A percentile compares a stretch with the other conserved stretches of the same genome.
phyloP scores from a whole-genome alignment of 2,113 vertebrate genomes.

The Narcine bancroftii region DNA sequence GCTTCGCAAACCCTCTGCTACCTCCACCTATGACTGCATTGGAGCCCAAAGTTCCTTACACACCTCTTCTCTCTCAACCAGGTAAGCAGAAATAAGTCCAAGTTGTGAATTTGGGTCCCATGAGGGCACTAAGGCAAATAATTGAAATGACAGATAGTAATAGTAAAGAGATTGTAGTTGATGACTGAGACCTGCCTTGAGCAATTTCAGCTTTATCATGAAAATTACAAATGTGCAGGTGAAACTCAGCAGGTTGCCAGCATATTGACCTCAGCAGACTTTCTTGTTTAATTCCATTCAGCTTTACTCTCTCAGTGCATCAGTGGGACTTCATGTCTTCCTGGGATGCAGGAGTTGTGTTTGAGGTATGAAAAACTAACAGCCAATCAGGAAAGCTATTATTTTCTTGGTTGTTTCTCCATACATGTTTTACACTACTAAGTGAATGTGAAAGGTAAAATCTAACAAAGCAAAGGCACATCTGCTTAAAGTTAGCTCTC shows the following conservation, averaged over 20 bases:
- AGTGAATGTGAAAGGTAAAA: background rate
- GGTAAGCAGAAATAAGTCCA: constrained; percentile 29
- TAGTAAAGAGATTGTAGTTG: background rate
- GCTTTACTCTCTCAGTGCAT: background rate
- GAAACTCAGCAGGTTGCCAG: too few relatives aligned
- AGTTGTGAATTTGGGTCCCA: background rate
- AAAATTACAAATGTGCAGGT: too few relatives aligned
- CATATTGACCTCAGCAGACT: too few relatives aligned
- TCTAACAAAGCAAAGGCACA: background rate
- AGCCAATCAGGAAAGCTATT: background rate
- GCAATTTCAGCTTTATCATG: background rate
- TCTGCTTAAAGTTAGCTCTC: background rate
- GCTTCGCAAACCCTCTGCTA: constrained; percentile 84
- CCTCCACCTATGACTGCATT: constrained; percentile 79
- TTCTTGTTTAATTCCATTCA: too few relatives aligned
- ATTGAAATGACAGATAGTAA: background rate
- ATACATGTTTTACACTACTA: background rate
- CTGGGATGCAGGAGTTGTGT: background rate
- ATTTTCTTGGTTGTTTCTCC: background rate
- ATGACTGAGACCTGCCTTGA: background rate
- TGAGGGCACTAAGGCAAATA: background rate
- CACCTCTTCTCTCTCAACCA: constrained; percentile 67
- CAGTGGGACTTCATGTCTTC: background rate
- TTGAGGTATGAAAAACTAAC: background rate
- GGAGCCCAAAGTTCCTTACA: constrained; percentile 82